Base-by-base conservation (phyloP, 2,797 vertebrate genomes). In the Delichon dasypus region DNA sequence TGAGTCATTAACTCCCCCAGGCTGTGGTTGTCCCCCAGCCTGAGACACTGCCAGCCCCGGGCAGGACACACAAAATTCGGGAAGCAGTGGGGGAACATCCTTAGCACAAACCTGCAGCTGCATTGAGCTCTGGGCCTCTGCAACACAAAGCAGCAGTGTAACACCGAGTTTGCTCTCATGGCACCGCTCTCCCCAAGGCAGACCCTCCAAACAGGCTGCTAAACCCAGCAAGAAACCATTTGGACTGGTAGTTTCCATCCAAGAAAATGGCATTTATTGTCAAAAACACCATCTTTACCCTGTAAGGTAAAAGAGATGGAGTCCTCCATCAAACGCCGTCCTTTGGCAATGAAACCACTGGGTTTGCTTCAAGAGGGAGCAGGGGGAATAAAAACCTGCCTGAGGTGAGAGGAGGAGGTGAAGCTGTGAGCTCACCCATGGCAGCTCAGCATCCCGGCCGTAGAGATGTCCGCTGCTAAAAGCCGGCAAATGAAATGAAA, bases 401-500 rank as follows among this genome's bases (percentile, higher is more conserved):
- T 2, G 54, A 85, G 50, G 25, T 11, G 70, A 64, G 51, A 66
- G 62, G n/a, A 68, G 34, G 25, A 48, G 30, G 47, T 45, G 48
- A 61, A 50, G 85, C 16, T 1, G 6, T 2, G 47, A 20, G 21
- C 62, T 86, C 61, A 6, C 30, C 57, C 29, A 8, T 3, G 5
- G 48, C 51, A 44, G 14, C 32, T 11, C 76, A 40, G 54, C 72
- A 3, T 0, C 0, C 17, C 2, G 2, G 48, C 27, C 83, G 21
- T 30, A 0, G 3, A 51, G 92, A 38, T 27, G 77, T 10, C 23
- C 66, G 48, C 84, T 57, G 89, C 89, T 85, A 20, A 93, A 92
- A 53, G 34, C 84, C 13, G 72, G 61, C 58, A 45, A 40, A 87
- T 53, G 5, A 64, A 76, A 94, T 0, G 42, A 19, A 83, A 77